phyloP scores from a whole-genome alignment of 2,113 vertebrate genomes.

The Pionites leucogaster region DNA sequence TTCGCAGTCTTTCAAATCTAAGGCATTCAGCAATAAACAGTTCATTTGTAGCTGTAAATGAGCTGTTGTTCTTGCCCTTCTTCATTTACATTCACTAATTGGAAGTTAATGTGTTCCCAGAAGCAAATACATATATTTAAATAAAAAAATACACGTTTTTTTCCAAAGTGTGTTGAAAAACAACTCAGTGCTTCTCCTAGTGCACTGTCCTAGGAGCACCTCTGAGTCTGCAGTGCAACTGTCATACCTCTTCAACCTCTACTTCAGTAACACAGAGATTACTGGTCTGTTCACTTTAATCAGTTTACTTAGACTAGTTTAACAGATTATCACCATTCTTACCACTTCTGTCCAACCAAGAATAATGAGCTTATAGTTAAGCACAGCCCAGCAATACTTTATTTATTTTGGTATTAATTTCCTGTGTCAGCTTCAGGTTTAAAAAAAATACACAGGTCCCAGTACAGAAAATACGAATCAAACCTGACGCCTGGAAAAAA shows the following conservation, averaged over 20 bases:
- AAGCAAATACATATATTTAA: neutral
- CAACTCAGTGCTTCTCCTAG: neutral
- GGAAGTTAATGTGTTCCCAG: constrained; percentile 16
- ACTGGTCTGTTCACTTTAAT: neutral
- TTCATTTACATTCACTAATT: constrained; percentile 13
- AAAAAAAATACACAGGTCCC: neutral
- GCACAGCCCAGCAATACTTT: neutral
- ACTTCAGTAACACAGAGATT: neutral
- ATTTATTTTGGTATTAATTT: neutral
- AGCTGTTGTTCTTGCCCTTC: neutral
- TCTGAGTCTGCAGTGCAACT: neutral
- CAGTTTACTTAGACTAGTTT: neutral
- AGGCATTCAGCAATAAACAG: neutral
- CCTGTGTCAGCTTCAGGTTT: neutral
- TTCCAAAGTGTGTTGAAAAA: neutral
- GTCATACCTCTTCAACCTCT: neutral
- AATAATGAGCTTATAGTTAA: neutral
- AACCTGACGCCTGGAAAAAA: neutral
- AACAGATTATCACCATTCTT: neutral
- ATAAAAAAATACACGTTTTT: neutral
- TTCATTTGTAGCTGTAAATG: neutral
- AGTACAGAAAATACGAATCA: constrained; percentile 6
- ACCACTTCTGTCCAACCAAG: neutral
- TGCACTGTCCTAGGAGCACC: neutral
- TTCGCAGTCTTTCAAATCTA: neutral